Conservation (phyloP, 2,888 invertebrate species). For the Papilio gigon region DNA sequence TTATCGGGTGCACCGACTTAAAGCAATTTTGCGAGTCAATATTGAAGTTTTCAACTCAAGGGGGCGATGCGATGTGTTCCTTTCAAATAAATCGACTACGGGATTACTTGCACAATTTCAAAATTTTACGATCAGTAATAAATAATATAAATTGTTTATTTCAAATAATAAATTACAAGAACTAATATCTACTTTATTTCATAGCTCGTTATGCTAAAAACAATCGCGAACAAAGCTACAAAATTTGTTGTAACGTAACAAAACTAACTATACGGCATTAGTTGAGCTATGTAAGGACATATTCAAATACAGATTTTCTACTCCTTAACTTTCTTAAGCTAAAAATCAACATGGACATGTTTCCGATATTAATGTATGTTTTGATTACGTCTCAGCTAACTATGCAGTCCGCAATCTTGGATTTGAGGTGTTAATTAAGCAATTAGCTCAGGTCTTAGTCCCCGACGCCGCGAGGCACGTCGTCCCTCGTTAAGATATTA, state of each 20-base stretch:
- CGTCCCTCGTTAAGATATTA: slow-evolving; percentile 63
- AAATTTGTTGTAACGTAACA: too few relatives aligned
- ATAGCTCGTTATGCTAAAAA: neutral
- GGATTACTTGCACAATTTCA: slow-evolving; percentile 50
- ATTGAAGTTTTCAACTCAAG: slow-evolving; percentile 76
- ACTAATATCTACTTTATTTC: neutral
- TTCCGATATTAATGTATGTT: neutral
- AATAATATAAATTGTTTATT: slow-evolving; percentile 35
- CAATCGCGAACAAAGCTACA: neutral
- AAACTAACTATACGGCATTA: too few relatives aligned
- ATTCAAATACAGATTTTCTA: too few relatives aligned
- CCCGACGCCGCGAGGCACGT: slow-evolving; percentile 46
- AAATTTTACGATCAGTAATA: slow-evolving; percentile 46
- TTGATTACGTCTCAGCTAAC: neutral
- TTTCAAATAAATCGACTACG: slow-evolving; percentile 60
- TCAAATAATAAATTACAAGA: neutral
- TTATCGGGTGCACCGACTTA: slow-evolving; percentile 75
- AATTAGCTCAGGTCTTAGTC: slow-evolving; percentile 63
- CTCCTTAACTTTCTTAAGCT: neutral
- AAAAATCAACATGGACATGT: neutral
- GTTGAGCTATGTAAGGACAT: too few relatives aligned
- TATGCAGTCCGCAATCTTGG: slow-evolving; percentile 49
- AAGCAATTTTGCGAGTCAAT: slow-evolving; percentile 80
- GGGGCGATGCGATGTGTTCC: slow-evolving; percentile 72
- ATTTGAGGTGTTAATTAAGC: slow-evolving; percentile 67